These are phyloP conservation scores for Pangasius macronema DNA, from an alignment of 2,797 vertebrate genomes.

Conservation along the genomic window DNA sequence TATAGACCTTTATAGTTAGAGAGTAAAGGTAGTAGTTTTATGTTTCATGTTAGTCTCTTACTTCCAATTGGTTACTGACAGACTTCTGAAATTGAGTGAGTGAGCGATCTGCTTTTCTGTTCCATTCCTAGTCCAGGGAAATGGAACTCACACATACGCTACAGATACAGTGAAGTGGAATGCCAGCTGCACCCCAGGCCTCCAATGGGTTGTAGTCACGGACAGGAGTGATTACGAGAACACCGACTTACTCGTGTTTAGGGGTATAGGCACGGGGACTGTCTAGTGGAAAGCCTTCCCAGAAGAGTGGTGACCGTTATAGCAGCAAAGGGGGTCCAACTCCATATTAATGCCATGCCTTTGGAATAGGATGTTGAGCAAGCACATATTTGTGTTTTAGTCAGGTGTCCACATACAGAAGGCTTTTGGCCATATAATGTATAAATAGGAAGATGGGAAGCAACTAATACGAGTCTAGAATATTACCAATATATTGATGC, in stretches of 20 bases:
- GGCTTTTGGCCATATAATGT: background rate
- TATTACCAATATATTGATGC: background rate
- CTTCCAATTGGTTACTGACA: background rate
- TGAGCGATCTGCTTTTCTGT: background rate
- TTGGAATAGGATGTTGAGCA: background rate
- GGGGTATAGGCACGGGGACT: too few relatives aligned
- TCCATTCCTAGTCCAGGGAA: background rate
- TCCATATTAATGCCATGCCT: background rate
- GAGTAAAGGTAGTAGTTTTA: background rate
- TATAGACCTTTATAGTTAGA: background rate
- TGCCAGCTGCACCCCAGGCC: background rate
- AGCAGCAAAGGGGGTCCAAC: background rate
- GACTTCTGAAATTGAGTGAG: background rate
- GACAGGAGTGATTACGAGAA: too few relatives aligned
- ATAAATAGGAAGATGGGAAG: background rate
- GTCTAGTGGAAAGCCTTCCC: background rate
- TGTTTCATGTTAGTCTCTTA: background rate
- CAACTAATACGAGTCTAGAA: background rate
- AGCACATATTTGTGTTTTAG: background rate
- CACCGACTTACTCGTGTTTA: too few relatives aligned
- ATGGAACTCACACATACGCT: background rate
- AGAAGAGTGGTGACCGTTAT: background rate
- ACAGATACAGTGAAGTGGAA: background rate
- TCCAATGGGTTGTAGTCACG: too few relatives aligned
- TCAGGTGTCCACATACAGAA: background rate